Evolutionary conservation across 2,888 invertebrate species (phyloP), one percentile per base, ranked within the genome.

Genomic region (Spialia ferax): DNA sequence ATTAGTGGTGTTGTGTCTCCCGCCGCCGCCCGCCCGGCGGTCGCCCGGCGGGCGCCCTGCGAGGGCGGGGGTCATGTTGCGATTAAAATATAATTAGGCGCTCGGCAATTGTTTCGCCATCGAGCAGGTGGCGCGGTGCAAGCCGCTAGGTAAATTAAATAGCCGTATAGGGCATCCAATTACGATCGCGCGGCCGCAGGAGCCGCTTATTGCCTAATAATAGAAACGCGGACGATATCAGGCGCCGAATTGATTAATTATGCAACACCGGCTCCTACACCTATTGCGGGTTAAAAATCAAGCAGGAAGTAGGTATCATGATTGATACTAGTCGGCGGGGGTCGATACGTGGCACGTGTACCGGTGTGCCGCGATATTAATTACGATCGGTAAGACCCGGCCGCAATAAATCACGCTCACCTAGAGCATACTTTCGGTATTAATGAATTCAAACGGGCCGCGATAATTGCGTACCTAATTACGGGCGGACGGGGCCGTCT

Each of bases 81-180:
- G 91, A 93, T 93, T 93, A 93, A 93, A 93, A 91, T 90, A 93
- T 93, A 93, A 93, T 93, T 93, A 93, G 92, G 88, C 88, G 86
- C 84, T 81, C 82, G 87, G 89, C 91, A 91, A 93, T 93, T 89
- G 91, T 93, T 92, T 93, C 87, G 84, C 89, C 89, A 92, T 93
- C 88, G 89, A 84, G 87, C 93, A 93, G 91, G 91, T 92, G 91
- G 87, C 82, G 83, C 82, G 82, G 81, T 79, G 81, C 81, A 77
- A 82, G 71, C 77, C 80, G 84, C 87, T 87, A 89, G 89, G 90
- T 90, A 88, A 89, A 92, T 93, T 90, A 92, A 92, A 93, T 85
- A 88, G 83, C 88, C 87, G 86, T 92, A 88, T 86, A 88, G 82
- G 88, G 87, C 87, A 89, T 88, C 89, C 87, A 88, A 90, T 91